phyloP scores from a whole-genome alignment of 2,113 vertebrate genomes.

The Syrmaticus mikado region DNA sequence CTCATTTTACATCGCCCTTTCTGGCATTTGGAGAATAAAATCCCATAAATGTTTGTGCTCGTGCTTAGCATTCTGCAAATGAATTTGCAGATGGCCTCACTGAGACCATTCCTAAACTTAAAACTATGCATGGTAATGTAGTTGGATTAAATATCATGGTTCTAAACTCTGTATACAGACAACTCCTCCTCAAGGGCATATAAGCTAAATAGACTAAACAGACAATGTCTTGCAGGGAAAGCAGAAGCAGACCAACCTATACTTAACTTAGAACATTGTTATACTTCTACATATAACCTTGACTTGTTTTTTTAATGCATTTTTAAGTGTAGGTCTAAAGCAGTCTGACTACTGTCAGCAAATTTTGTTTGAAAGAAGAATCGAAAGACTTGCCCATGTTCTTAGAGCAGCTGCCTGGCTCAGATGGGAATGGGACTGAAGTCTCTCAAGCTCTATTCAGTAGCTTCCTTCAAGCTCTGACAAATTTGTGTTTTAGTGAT shows the following conservation, averaged over 20 bases:
- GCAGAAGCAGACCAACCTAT: neutral
- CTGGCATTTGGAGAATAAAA: neutral
- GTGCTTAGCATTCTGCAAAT: constrained; percentile 4
- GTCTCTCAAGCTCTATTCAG: neutral
- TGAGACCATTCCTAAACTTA: constrained; percentile 25
- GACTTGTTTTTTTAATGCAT: neutral
- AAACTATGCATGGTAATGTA: constrained; percentile 6
- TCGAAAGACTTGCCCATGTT: neutral
- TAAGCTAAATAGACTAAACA: constrained; percentile 56
- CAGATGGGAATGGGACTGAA: neutral
- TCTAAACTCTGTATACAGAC: constrained; percentile 4
- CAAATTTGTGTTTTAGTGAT: neutral
- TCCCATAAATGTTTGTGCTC: neutral
- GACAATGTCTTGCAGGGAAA: constrained; percentile 7
- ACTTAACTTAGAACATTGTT: neutral
- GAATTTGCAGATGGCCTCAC: constrained; percentile 25
- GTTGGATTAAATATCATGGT: constrained; percentile 21
- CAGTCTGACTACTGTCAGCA: constrained; percentile 6
- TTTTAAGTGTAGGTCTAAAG: neutral
- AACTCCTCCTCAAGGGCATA: neutral
- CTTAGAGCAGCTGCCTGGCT: neutral
- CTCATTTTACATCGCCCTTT: neutral
- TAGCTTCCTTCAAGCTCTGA: neutral
- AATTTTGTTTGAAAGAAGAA: neutral
- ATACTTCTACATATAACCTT: neutral